These are phyloP conservation scores for Hypercompe scribonia DNA, from an alignment of 2,888 invertebrate genomes.

Conservation along the genomic window DNA sequence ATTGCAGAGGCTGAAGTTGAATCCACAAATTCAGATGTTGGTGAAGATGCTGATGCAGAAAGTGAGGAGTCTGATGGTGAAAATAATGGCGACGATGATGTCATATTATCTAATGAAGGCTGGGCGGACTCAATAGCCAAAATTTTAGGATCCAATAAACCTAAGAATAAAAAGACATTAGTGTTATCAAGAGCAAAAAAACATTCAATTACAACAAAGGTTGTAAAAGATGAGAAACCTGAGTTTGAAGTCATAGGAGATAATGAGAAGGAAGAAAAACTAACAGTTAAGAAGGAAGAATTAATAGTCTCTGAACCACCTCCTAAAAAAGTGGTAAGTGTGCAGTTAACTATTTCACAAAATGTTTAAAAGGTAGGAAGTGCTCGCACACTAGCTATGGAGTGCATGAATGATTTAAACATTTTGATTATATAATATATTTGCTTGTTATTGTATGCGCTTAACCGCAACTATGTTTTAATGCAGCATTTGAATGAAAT, in stretches of 20 bases:
- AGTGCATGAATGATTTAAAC: too few species aligned
- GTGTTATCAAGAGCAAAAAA: constrained; percentile 94
- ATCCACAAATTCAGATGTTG: constrained; percentile 34
- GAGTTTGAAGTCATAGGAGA: constrained; percentile 90
- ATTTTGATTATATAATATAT: too few species aligned
- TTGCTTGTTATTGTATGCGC: too few species aligned
- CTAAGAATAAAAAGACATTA: constrained; percentile 90
- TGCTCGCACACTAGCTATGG: too few species aligned
- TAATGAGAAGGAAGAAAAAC: constrained; percentile 79
- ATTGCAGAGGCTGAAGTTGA: constrained; percentile 28
- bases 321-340: constrained; percentile 73
- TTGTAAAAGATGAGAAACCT: constrained; percentile 77
- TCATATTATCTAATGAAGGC: constrained; percentile 87
- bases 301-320: constrained; percentile 62
- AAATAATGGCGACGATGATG: constrained; percentile 46
- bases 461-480: too few species aligned
- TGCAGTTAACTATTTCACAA: background rate
- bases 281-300: constrained; percentile 67
- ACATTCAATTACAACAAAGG: constrained; percentile 84
- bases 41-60: constrained; percentile 54
- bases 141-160: constrained; percentile 91
- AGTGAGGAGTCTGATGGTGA: constrained; percentile 48
- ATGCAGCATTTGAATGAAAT: too few species aligned
- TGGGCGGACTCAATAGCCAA: constrained; percentile 95
- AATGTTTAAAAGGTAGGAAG: background rate